Evolutionary conservation across 2,797 vertebrate genomes (phyloP), one percentile per base, ranked within the genome.

Genomic region (Anniella stebbinsi): DNA sequence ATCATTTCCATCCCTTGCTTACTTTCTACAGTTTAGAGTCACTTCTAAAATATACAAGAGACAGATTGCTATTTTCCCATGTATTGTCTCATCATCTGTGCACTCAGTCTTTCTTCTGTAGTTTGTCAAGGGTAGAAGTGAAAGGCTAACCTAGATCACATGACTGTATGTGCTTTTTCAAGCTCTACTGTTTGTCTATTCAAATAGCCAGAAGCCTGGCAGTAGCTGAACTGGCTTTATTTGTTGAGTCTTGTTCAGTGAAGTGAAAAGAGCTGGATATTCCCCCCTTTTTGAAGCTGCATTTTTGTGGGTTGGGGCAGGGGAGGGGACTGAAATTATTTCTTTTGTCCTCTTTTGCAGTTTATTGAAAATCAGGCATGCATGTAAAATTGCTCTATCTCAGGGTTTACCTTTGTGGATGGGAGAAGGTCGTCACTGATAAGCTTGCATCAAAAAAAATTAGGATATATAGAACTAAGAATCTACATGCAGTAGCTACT

Each of bases 241-340:
- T 96, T 97, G 96, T 96, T 97, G 95, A 96, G 95, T 96, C 95
- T 96, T 95, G 96, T 94, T 93, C 95, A 95, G 89, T 21, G 88
- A 96, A 96, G 94, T 96, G 96, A 96, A 96, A 95, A 95, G 92
- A 90, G 67, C 89, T 94, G 92, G 90, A 23, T 81, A 38, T 25
- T 38, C 63, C 81, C 25, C 89, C 90, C 70, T 91, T 90, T 88
- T 84, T 2, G 86, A 90, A 84, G 54, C 92, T 96, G 91, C 92
- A 95, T 95, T 96, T 95, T 96, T 96, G 83, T 81, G 91, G 89
- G 91, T 78, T 78, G 84, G 91, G 88, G 91, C 76, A 77, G 84
- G 91, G 87, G 90, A 91, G 92, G 93, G 92, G 95, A 92, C 85
- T 94, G 45, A 96, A 96, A 94, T 96, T 88, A 95, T 96, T 96